These are phyloP conservation scores for Tinea pellionella DNA, from an alignment of 2,888 invertebrate genomes.

Conservation along the genomic window DNA sequence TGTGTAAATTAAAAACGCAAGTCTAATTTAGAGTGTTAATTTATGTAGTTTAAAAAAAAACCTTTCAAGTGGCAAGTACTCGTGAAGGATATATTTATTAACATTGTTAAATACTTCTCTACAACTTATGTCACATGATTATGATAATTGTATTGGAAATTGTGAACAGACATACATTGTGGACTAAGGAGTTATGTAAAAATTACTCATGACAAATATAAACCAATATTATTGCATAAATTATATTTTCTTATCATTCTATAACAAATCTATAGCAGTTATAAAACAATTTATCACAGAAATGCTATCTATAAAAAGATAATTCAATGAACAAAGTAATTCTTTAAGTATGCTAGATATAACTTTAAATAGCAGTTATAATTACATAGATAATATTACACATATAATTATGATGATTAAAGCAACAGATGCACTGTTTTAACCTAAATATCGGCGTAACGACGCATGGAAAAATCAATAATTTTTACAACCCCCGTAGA, in stretches of 20 bases:
- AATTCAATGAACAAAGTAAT: constrained; percentile 5
- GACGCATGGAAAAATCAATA: constrained; percentile 59
- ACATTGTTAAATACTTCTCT: background rate
- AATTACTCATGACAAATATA: background rate
- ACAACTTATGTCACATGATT: background rate
- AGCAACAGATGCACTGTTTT: background rate
- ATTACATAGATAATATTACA: background rate
- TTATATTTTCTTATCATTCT: background rate
- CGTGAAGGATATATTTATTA: background rate
- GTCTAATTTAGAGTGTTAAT: background rate
- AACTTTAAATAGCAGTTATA: background rate
- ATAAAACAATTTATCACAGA: constrained; percentile 5
- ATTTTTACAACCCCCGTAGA: constrained; percentile 30
- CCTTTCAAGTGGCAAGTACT: background rate
- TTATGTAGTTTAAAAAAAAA: background rate
- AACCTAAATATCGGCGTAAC: constrained; percentile 15
- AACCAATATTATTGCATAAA: background rate
- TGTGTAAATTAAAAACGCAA: background rate
- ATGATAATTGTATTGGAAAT: background rate
- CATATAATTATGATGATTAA: background rate
- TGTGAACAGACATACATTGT: background rate
- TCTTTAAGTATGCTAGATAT: background rate
- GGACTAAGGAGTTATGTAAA: background rate
- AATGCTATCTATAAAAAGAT: background rate
- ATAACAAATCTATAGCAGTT: background rate